Evolutionary conservation across 2,888 invertebrate genomes (phyloP).

Genomic region (Leptogaster cylindrica): DNA sequence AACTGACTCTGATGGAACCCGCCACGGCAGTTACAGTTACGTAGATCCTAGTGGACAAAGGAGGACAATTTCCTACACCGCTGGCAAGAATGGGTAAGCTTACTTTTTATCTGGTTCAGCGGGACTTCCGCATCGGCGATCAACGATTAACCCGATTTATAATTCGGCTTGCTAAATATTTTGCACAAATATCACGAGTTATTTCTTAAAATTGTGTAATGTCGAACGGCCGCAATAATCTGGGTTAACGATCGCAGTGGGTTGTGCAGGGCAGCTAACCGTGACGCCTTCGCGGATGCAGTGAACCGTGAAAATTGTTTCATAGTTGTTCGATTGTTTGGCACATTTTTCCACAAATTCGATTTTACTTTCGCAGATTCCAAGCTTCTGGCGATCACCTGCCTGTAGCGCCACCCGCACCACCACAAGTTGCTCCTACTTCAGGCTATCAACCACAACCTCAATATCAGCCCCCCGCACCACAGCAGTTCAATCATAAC

Average conservation of each 20-base stretch:
- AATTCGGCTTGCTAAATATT: background rate
- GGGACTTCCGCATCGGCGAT: too few species aligned
- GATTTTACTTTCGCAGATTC: conserved; percentile 62
- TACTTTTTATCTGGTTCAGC: too few species aligned
- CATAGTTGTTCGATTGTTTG: background rate
- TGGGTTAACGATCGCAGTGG: background rate
- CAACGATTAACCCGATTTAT: too few species aligned
- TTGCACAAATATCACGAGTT: background rate
- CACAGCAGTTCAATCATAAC: conserved; percentile 51
- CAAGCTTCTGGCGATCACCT: conserved; percentile 82
- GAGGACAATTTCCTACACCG: conserved; percentile 81
- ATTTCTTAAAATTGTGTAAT: background rate
- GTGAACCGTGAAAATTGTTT: conserved; percentile 18
- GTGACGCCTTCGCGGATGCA: conserved; percentile 3
- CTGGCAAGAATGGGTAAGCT: conserved; percentile 80
- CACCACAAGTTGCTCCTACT: conserved; percentile 64
- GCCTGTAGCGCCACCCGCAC: conserved; percentile 70
- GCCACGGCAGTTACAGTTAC: conserved; percentile 84
- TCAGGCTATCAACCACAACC: conserved; percentile 63
- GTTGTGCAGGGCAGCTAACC: background rate
- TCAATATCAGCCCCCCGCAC: conserved; percentile 61
- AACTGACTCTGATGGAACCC: conserved; percentile 82
- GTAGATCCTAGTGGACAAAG: conserved; percentile 83
- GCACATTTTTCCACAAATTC: conserved; percentile 1
- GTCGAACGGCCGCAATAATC: background rate